phyloP scores from a whole-genome alignment of 2,888 invertebrate genomes.

The Plebejus melissa region DNA sequence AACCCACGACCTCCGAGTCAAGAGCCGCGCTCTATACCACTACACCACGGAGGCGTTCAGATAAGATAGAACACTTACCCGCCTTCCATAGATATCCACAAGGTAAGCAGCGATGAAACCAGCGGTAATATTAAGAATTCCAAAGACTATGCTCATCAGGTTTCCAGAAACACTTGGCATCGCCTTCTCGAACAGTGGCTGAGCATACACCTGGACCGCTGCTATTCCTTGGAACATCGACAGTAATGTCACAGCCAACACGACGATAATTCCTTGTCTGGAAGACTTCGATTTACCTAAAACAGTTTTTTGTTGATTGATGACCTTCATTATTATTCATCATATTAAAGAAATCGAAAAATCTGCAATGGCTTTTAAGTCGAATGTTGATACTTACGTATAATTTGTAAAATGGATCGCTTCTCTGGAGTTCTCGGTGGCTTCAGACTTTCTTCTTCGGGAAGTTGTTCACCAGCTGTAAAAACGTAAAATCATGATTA shows the following conservation, averaged over 20 bases:
- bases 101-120: slow-evolving; percentile 30
- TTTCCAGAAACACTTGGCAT: slow-evolving; percentile 36
- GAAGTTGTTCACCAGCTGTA: not conserved
- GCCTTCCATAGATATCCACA: slow-evolving; percentile 32
- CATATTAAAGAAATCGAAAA: not conserved
- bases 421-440: not conserved
- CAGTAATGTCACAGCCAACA: not conserved
- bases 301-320: slow-evolving; percentile 26
- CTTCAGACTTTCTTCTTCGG: not conserved
- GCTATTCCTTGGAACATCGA: slow-evolving; percentile 20
- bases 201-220: slow-evolving; percentile 55
- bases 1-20: too few species aligned
- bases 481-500: not conserved
- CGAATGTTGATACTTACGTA: not conserved
- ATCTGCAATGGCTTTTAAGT: not conserved
- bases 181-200: slow-evolving; percentile 49
- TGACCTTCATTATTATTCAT: not conserved
- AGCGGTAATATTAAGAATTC: slow-evolving; percentile 18
- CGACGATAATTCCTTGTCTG: slow-evolving; percentile 17
- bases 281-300: slow-evolving; percentile 51
- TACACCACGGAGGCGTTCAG: too few species aligned
- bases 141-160: slow-evolving; percentile 31
- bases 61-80: slow-evolving; percentile 27
- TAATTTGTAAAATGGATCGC: not conserved
- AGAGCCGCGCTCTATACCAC: too few species aligned